These are phyloP conservation scores for Serilophus lunatus DNA, from an alignment of 2,113 vertebrate genomes.

Conservation along the genomic window DNA sequence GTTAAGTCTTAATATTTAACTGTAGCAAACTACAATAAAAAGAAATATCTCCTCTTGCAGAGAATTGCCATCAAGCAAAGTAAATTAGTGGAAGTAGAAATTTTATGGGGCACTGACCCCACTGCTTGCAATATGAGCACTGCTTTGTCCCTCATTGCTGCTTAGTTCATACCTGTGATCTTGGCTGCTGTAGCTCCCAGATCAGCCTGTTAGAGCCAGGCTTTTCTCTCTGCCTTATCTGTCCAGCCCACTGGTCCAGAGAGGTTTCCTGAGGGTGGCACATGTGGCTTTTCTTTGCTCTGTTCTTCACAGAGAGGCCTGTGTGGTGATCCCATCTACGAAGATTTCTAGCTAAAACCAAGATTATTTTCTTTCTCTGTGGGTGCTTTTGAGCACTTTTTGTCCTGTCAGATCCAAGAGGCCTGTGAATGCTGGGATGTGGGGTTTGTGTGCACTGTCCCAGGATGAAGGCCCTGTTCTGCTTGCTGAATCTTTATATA, in stretches of 20 bases:
- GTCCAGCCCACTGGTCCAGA: background rate
- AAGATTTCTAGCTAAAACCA: background rate
- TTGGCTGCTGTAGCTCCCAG: background rate
- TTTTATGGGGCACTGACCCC: background rate
- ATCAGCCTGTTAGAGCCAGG: background rate
- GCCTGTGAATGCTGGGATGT: background rate
- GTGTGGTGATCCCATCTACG: rapidly evolving
- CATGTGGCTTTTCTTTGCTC: background rate
- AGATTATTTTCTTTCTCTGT: background rate
- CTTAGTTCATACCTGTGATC: background rate
- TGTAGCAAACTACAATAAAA: background rate
- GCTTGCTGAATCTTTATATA: background rate
- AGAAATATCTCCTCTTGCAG: background rate
- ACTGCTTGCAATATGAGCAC: background rate
- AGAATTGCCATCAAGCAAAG: background rate
- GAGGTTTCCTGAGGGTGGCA: background rate
- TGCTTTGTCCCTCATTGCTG: background rate
- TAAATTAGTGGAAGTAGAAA: background rate
- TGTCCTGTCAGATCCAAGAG: background rate
- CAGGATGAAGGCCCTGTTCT: background rate
- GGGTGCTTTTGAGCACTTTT: background rate
- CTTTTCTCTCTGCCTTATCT: background rate
- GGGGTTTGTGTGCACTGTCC: background rate
- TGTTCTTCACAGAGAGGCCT: background rate
- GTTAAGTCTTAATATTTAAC: background rate